Percentiles rank a stretch among this genome's conserved stretches.
phyloP scores from a whole-genome alignment of 2,113 vertebrate species.

The Orientallactaga bullata region DNA sequence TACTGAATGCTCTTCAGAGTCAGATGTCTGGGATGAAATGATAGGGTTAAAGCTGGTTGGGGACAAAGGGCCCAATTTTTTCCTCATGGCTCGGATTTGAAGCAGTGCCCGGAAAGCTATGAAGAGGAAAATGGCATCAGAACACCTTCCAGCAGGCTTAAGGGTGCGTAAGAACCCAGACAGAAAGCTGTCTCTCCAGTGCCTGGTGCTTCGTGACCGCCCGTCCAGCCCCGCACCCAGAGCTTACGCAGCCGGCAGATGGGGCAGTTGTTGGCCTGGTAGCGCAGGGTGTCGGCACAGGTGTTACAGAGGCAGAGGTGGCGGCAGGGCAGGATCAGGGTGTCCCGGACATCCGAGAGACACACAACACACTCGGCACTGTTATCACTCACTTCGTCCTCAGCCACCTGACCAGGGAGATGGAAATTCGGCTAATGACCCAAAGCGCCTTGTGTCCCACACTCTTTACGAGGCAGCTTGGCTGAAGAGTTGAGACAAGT shows the following conservation, averaged over 20 bases:
- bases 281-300: conserved; percentile 96
- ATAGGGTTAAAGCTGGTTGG: conserved; percentile 95
- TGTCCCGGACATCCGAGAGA: conserved; percentile 97
- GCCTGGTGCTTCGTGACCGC: background rate
- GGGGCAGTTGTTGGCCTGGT: conserved; percentile 98
- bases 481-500: background rate
- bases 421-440: background rate
- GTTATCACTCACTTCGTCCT: conserved; percentile 98
- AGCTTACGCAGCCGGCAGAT: conserved; percentile 96
- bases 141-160: background rate
- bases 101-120: conserved; percentile 96
- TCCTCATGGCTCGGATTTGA: conserved; percentile 99
- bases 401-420: conserved; percentile 89
- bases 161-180: background rate
- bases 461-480: background rate
- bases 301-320: conserved; percentile 97
- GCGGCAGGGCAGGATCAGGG: conserved; percentile 97
- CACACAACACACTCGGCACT: conserved; percentile 99
- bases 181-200: rapidly evolving
- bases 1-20: conserved; percentile 97
- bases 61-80: conserved; percentile 94
- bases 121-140: background rate
- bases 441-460: background rate
- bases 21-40: conserved; percentile 95
- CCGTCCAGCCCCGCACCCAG: background rate